A percentile compares a stretch with the other conserved stretches of the same genome.
Conservation (phyloP, 2,113 vertebrate species). For the Camelus bactrianus region DNA sequence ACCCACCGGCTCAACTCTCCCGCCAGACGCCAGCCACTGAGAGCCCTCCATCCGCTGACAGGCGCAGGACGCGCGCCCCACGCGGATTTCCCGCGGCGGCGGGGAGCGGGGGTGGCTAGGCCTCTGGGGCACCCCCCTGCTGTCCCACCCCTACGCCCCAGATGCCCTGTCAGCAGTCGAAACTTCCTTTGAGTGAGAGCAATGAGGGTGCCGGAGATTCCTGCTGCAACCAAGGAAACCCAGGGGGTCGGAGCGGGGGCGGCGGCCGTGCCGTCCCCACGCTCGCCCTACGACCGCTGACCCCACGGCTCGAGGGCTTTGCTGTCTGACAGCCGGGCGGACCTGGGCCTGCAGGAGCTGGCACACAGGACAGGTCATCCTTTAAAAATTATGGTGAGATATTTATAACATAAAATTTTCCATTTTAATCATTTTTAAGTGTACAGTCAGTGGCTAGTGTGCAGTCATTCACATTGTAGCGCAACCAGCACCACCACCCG, state of each 20-base stretch:
- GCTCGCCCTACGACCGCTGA: fast-evolving
- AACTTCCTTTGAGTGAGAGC: not conserved
- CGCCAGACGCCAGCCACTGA: not conserved
- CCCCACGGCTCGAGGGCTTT: too few species aligned
- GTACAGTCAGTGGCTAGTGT: not conserved
- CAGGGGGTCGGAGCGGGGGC: fast-evolving
- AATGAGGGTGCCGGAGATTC: fast-evolving
- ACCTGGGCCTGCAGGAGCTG: not conserved
- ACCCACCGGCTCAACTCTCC: not conserved
- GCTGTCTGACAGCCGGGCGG: not conserved
- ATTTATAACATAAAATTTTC: not conserved
- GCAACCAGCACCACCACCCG: fast-evolving
- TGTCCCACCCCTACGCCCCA: fast-evolving
- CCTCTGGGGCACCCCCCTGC: not conserved
- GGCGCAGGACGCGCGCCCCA: fast-evolving
- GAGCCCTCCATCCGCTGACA: not conserved
- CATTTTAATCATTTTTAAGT: not conserved
- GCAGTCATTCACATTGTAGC: not conserved
- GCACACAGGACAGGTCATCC: not conserved
- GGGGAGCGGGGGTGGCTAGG: too few species aligned
- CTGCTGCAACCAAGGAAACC: not conserved
- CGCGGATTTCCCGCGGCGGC: not conserved
- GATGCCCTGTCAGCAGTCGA: fast-evolving
- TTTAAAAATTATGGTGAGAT: not conserved
- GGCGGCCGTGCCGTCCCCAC: fast-evolving